Conservation (phyloP, 2,888 invertebrate species). For the Ichneumoninae sp. region DNA sequence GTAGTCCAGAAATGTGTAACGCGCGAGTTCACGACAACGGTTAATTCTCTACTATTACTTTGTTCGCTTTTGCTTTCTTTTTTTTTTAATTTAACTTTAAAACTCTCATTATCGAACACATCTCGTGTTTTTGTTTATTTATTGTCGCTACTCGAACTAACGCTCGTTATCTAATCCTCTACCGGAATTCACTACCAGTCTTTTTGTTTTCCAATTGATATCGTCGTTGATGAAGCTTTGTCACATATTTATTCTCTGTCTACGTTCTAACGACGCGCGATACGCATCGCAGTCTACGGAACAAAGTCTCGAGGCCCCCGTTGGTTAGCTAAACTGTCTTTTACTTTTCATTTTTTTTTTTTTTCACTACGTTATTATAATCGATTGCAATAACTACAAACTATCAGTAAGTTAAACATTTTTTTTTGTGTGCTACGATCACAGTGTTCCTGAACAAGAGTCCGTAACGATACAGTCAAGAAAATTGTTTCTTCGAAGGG, state of each 20-base stretch:
- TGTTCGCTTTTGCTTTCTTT: slow-evolving; percentile 29
- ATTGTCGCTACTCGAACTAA: slow-evolving; percentile 75
- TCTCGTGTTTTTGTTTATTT: slow-evolving; percentile 69
- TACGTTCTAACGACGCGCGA: slow-evolving; percentile 41
- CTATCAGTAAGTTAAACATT: slow-evolving; percentile 43
- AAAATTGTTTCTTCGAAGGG: slow-evolving; percentile 37
- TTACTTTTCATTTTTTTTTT: slow-evolving; percentile 35
- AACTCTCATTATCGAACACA: slow-evolving; percentile 76
- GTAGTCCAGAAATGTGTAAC: not conserved
- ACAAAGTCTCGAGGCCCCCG: slow-evolving; percentile 79
- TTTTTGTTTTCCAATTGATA: slow-evolving; percentile 70
- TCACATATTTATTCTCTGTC: slow-evolving; percentile 42
- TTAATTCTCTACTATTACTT: slow-evolving; percentile 52
- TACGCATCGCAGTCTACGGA: slow-evolving; percentile 58
- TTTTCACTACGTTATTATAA: slow-evolving; percentile 43
- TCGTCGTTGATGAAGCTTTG: slow-evolving; percentile 54
- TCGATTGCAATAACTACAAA: slow-evolving; percentile 67
- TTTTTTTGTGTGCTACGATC: slow-evolving; percentile 78
- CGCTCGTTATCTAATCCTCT: slow-evolving; percentile 65
- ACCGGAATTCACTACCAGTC: slow-evolving; percentile 81
- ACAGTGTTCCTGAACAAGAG: slow-evolving; percentile 81
- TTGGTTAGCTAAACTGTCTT: slow-evolving; percentile 75
- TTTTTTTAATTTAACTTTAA: slow-evolving; percentile 27
- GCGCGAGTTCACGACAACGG: slow-evolving; percentile 39
- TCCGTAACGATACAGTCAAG: slow-evolving; percentile 37